Evolutionary conservation across 2,113 vertebrate species (phyloP), one percentile per base, ranked within the genome.

Genomic region (Tympanuchus pallidicinctus): DNA sequence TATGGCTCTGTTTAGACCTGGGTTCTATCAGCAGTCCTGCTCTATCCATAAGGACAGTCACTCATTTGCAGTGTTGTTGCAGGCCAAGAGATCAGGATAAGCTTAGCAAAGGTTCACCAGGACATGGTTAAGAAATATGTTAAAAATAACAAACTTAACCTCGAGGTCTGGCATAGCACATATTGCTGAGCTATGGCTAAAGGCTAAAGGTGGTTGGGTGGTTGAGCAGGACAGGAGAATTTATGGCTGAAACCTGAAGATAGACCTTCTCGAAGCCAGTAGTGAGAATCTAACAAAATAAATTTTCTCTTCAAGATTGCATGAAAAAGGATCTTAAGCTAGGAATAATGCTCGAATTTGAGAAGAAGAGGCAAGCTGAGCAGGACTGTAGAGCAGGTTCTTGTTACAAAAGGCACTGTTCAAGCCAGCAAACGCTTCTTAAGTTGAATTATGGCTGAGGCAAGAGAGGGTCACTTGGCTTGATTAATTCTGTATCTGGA

Each of bases 1-100:
- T 17, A 9, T 1, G 42, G 20, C 11, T 61, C 36, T 38, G 8
- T 20, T 74, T 11, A 19, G 47, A 28, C 36, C 22, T 0, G 5
- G 61, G 25, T 78, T 78, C 45, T 90, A 17, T 13, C 50, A 66
- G 66, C 75, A 75, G n/a, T 17, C 45, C 28, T 27, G 1, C 66
- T 66, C 59, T 61, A 25, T 25, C 21, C 18, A 6, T 15, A 42
- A 28, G 25, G 28, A 12, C 0, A 65, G 36, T 10, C 1, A 1
- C 16, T 61, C 27, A 16, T 8, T 61, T 34, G 16, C 4, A 61
- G 45, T 4, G 36, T 57, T 10, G 8, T 2, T 77, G 43, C 24
- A 65, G 69, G 25, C 25, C 82, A 71, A 70, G 40, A 84, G 22
- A 54, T 47, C 3, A 21, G 69, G 24, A 40, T 69, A 75, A 56